Base-by-base conservation (phyloP, 2,113 vertebrate species). In the Mormoops blainvillei region DNA sequence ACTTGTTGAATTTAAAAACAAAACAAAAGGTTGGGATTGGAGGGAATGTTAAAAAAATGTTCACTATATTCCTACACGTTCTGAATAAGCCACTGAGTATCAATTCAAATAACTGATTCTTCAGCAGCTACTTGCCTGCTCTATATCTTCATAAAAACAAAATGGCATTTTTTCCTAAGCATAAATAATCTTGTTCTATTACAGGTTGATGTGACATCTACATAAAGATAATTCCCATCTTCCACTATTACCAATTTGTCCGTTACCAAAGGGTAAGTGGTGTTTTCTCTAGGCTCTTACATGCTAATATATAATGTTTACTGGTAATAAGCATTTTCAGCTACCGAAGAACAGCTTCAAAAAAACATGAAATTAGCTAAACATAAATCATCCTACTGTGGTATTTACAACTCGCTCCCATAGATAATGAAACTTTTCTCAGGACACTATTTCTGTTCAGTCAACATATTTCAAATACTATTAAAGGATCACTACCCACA, bases 261-360 rank as follows among this genome's bases (percentile, higher is more conserved):
- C 92, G 82, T 95, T 90, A 92, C 85, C 96, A 97, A 96, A 97
- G 88, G 88, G 81, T 92, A 97, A 94, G 45, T 84, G 90, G 70
- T 97, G 86, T 77, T 96, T 96, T 93, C 95, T 80, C 67, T 43
- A 50, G 38, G 81, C 63, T 78, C 22, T 88, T 48, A 3, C 90
- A 43, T 58, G 43, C 58, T 96, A 81, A 89, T 65, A 43, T 56
- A 73, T 68, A 81, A 56, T 94, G 83, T 82, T 89, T 96, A 78
- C 76, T 52, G 52, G 77, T 85, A 97, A 96, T 26, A 80, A 91
- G 41, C 74, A 84, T 84, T 87, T 94, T 65, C 93, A 96, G 6
- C n/a, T 93, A 92, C 54, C 91, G 50, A 97, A 96, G 45, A 94
- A 45, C 65, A 94, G 74, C n/a, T 96, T 97, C 78, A 54, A 89